Base-by-base conservation (phyloP, 2,113 vertebrate species). In the Zosterops lateralis region DNA sequence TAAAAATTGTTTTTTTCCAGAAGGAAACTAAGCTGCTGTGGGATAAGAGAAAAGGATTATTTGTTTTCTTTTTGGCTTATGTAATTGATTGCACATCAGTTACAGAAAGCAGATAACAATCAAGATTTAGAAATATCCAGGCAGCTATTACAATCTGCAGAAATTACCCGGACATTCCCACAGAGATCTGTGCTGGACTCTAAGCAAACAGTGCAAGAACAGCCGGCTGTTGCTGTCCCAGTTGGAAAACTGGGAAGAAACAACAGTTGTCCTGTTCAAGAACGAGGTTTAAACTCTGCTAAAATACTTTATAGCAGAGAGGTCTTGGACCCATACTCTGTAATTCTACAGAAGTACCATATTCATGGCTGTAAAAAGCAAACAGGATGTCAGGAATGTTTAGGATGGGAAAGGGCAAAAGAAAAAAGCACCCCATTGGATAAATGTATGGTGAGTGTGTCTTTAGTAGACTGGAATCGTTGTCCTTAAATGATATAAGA, bases 261-360 rank as follows among this genome's bases (percentile, higher is more conserved):
- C 13, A 22, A 0, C 32, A 0, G 0, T 28, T 1, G 1, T 50
- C 17, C n/a, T 51, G 17, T 67, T 66, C 47, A 60, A 24, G 32
- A 87, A 31, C 0, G 5, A 62, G 15, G 25, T 72, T 64, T 77
- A 57, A 61, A 44, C 38, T 80, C 32, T 6, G 2, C 47, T 89
- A 42, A 82, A 75, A 21, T 28, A 34, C 12, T 54, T 21, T 48
- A 71, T 14, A 79, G 38, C 44, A 58, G 34, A 45, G 65, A 71
- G 12, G 21, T 58, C 57, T 75, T 67, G 29, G 86, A 71, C 74
- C 34, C 3, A 3, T 40, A 40, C 11, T 25, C 38, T 32, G 22
- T 64, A 82, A 26, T 85, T 74, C 22, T 42, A 17, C 26, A 40
- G 47, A 89, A 90, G 76, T 31, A 60, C 5, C 10, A 0, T 19